Evolutionary conservation across 2,113 vertebrate genomes (phyloP), one percentile per base, ranked within the genome.

Genomic region (Apaloderma vittatum): DNA sequence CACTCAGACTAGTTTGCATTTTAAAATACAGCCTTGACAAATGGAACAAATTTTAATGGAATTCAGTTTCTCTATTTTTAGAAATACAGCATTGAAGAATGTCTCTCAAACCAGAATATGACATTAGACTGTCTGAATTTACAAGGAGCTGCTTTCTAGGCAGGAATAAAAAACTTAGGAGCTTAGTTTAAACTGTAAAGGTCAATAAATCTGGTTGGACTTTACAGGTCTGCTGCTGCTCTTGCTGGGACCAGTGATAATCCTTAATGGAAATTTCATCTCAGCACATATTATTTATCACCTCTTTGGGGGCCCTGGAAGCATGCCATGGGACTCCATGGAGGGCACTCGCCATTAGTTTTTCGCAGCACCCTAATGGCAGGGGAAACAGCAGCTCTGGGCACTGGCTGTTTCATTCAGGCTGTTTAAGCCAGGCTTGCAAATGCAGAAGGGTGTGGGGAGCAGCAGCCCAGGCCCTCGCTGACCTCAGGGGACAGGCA

Each of bases 391-490:
- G 45, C 34, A 54, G 61, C 57, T 75, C 74, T 68, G 58, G 51
- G 48, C 83, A 22, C 55, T 0, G 2, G 8, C 79, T 93, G 66
- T 77, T 93, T 85, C n/a, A 29, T 20, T 72, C 74, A 73, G 92
- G 83, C 78, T 88, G 74, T 62, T 68, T 43, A 45, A 92, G 49
- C 65, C 87, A 34, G 52, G 22, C 49, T 97, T 97, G 77, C 68
- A 95, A 86, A 91, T 95, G 94, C 89, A 95, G 94, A 92, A 95
- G 96, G 94, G 95, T 61, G 95, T 96, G 96, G 96, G 86, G 75
- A 90, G 86, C 1, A 0, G 48, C 2, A 1, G 72, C 23, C 9
- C 4, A 0, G 86, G 78, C 68, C 62, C 66, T 66, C 8, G 0
- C 80, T 96, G 96, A 94, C 90, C 62, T 93, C 90, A 94, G 76